Evolutionary conservation across 2,797 vertebrate species (phyloP), one percentile per base, ranked within the genome.

Genomic region (Pangasius krempfi): DNA sequence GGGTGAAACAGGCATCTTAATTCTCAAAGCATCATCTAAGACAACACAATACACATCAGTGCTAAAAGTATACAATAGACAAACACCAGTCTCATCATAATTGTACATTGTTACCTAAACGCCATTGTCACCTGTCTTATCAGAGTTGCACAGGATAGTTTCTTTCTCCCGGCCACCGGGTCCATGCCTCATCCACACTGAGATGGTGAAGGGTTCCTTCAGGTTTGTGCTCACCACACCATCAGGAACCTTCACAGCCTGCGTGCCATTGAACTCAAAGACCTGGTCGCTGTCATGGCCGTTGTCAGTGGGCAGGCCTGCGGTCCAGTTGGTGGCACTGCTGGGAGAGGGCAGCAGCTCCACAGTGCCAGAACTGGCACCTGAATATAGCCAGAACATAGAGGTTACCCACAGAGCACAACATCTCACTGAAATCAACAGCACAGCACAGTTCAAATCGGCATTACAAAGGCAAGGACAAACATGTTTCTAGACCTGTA

Each of bases 251-350:
- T 95, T 97, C 88, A 99, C 97, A 0, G 98, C 97, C 92, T 99
- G 99, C 0, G 98, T 99, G 94, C 99, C 99, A 0, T 99, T 99
- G 85, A 99, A 99, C 93, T 99, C 98, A 86, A 99, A 99, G 92
- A 99, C 98, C 91, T 98, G 98, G 95, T 99, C 98, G 0, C 98
- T 99, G 96, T 99, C 98, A 0, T 99, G 99, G 4, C 98, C 98
- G 0, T 99, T 99, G 90, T 99, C 99, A 0, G 98, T 99, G 54
- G 98, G 97, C 82, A 99, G 96, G 20, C 98, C 97, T 0, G 94
- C 27, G 0, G 99, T 99, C 99, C 98, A 99, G 96, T 98, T 99
- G 14, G 96, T 89, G 5, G 96, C 92, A 81, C 94, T 97, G 91
- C 97, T 98, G 0, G 98, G 98, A 86, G 98, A 94, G 0, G 99